Conservation (phyloP, 2,113 vertebrate species). For the Phyllostomus discolor region DNA sequence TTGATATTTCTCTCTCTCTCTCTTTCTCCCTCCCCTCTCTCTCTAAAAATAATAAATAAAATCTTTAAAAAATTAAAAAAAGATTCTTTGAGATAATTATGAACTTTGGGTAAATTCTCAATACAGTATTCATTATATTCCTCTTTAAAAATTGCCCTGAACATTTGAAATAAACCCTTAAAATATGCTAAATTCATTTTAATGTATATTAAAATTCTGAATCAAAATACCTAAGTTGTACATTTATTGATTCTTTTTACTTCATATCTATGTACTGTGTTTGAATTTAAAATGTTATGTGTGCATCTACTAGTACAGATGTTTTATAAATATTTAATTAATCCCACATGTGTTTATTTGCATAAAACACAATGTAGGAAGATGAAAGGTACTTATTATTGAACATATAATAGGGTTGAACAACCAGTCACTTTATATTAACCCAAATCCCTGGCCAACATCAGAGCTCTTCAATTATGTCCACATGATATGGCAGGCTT, state of each 20-base stretch:
- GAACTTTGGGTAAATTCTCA: background rate
- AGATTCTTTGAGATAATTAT: constrained; percentile 20
- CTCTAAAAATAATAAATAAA: no score
- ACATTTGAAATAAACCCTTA: background rate
- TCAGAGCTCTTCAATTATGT: background rate
- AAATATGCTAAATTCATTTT: background rate
- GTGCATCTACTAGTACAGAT: background rate
- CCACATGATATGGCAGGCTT: background rate
- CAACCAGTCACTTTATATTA: background rate
- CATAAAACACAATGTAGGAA: background rate
- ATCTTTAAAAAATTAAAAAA: background rate
- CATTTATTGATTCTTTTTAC: background rate
- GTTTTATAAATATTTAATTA: background rate
- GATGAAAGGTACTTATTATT: background rate
- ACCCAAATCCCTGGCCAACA: background rate
- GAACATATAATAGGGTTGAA: background rate
- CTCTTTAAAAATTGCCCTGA: background rate
- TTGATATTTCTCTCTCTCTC: no score
- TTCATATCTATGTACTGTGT: background rate
- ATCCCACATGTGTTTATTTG: background rate
- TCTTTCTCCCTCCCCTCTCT: no score
- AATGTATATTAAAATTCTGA: background rate
- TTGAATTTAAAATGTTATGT: background rate
- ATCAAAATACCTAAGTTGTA: background rate
- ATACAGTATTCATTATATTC: background rate